These are phyloP conservation scores for Engystomops pustulosus DNA, from an alignment of 2,113 vertebrate species.

Conservation along the genomic window DNA sequence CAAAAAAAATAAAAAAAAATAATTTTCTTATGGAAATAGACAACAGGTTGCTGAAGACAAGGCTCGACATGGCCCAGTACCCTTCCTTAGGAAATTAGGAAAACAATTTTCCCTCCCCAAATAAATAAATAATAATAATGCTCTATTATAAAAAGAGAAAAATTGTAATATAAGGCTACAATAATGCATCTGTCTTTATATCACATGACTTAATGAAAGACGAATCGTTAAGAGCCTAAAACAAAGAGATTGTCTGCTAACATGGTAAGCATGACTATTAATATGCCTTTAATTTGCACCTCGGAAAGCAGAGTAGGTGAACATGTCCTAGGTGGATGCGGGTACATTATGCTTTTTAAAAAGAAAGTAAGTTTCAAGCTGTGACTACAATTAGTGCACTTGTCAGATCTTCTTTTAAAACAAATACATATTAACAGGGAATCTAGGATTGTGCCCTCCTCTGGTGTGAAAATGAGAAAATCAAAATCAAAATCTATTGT, in stretches of 20 bases:
- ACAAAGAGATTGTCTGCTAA: constrained; percentile 61
- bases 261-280: constrained; percentile 78
- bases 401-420: constrained; percentile 91
- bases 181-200: not conserved
- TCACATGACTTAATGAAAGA: constrained; percentile 9
- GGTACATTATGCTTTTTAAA: constrained; percentile 74
- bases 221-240: not conserved
- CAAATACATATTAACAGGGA: constrained; percentile 93
- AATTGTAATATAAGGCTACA: not conserved
- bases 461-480: constrained; percentile 93
- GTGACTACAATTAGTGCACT: constrained; percentile 92
- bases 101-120: not conserved
- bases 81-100: not conserved
- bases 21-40: not conserved
- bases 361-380: constrained; percentile 82
- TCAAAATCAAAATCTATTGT: constrained; percentile 97
- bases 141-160: not conserved
- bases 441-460: constrained; percentile 82
- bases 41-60: not conserved
- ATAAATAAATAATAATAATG: not conserved
- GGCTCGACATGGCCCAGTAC: too few species aligned
- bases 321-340: constrained; percentile 75
- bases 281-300: constrained; percentile 83
- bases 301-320: constrained; percentile 74
- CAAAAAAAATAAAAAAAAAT: not conserved